phyloP scores from a whole-genome alignment of 2,797 vertebrate species.

The Girardinus metallicus region DNA sequence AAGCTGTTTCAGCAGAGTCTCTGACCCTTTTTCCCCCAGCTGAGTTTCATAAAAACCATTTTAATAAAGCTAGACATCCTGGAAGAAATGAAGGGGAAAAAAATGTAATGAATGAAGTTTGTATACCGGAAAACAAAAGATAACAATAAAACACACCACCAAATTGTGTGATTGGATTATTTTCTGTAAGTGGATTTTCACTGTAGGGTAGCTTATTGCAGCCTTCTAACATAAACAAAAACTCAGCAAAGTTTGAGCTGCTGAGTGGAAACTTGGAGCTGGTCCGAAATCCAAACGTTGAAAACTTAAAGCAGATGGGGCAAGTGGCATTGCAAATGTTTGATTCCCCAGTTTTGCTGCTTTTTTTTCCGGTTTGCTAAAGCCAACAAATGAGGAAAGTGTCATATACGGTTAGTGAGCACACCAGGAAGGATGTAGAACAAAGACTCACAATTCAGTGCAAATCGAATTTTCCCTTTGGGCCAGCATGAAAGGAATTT shows the following conservation, averaged over 20 bases:
- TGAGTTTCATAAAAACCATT: slow-evolving; percentile 68
- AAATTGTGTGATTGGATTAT: slow-evolving; percentile 72
- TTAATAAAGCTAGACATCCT: slow-evolving; percentile 69
- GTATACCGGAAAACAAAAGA: slow-evolving; percentile 62
- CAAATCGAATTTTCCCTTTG: slow-evolving; percentile 64
- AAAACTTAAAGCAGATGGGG: slow-evolving; percentile 55
- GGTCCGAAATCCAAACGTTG: slow-evolving; percentile 50
- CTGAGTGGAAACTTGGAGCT: slow-evolving; percentile 47
- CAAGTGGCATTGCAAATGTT: slow-evolving; percentile 49
- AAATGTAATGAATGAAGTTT: slow-evolving; percentile 56
- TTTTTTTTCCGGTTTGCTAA: slow-evolving; percentile 44
- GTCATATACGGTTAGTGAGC: slow-evolving; percentile 57
- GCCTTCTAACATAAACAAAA: slow-evolving; percentile 57
- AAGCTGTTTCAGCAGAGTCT: slow-evolving; percentile 57
- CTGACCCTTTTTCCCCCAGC: slow-evolving; percentile 37
- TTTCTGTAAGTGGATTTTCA: slow-evolving; percentile 56
- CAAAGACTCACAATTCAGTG: slow-evolving; percentile 58
- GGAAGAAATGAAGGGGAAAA: slow-evolving; percentile 14
- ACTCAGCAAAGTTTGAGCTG: slow-evolving; percentile 58
- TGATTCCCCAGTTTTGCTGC: slow-evolving; percentile 48
- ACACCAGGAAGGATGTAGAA: slow-evolving; percentile 52
- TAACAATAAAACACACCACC: slow-evolving; percentile 59
- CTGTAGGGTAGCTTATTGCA: slow-evolving; percentile 59
- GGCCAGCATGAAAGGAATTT: slow-evolving; percentile 61
- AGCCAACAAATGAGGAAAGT: slow-evolving; percentile 48